These are phyloP conservation scores for Clarias magur DNA, from an alignment of 2,113 vertebrate genomes.

Conservation along the genomic window DNA sequence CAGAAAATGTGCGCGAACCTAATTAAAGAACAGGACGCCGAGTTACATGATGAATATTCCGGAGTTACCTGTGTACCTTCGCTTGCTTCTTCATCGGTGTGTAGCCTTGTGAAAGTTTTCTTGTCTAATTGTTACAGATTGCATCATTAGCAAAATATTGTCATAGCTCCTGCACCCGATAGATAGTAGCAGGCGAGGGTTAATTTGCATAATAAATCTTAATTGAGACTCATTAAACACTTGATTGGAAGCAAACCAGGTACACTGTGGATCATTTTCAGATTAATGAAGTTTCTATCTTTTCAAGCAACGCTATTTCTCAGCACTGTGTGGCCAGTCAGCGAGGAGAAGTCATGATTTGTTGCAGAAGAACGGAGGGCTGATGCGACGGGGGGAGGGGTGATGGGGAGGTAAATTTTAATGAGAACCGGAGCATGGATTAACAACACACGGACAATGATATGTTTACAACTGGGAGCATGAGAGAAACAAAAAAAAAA, in stretches of 20 bases:
- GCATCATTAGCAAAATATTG: conserved; percentile 76
- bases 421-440: not conserved
- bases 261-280: conserved; percentile 70
- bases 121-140: conserved; percentile 78
- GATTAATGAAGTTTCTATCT: conserved; percentile 66
- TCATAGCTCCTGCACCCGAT: conserved; percentile 72
- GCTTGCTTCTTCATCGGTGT: conserved; percentile 35
- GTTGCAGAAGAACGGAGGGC: not conserved
- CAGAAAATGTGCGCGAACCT: not conserved
- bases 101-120: conserved; percentile 65
- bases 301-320: conserved; percentile 29
- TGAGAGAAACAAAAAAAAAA: not conserved
- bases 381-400: no score
- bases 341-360: not conserved
- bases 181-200: conserved; percentile 72
- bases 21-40: not conserved
- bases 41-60: conserved; percentile 45
- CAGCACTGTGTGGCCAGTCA: not conserved
- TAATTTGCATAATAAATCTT: conserved; percentile 83
- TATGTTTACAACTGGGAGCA: not conserved
- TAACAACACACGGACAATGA: not conserved
- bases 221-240: conserved; percentile 79
- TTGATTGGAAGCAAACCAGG: conserved; percentile 80
- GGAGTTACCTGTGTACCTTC: conserved; percentile 58
- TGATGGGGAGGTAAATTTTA: not conserved